Base-by-base conservation (phyloP, 2,888 invertebrate species). In the Rosalia funebris region DNA sequence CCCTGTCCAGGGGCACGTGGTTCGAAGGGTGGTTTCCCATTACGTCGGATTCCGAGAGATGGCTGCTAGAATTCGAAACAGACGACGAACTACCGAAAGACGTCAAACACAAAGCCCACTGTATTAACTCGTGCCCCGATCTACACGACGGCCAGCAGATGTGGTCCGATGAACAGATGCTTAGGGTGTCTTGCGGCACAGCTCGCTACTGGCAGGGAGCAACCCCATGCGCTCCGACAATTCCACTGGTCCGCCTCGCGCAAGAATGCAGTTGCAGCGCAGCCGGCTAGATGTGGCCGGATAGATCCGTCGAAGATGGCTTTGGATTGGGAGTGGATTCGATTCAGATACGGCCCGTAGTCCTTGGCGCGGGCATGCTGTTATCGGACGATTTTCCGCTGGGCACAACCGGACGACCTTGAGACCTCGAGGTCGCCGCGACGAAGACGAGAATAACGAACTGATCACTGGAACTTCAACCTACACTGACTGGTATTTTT, bases 1-100 rank as follows among this genome's bases (percentile, higher is more conserved):
- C 88, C 80, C 89, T 86, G 79, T 92, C 92, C 80, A 92, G 85
- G 73, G 92, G 92, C 82, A 91, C 91, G 82, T 92, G 92, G 77
- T 91, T 90, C 71, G 92, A 92, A 77, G 91, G 90, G 82, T 91
- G 91, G 82, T 92, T 92, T 77, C 92, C 92, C 92, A 92, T 92
- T 72, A 60, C 68, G 54, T 12, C 65, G 55, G 61, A 67, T 60
- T 15, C 32, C 39, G 15, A 14, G 44, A 55, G 34, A n/a, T 2
- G 34, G 11, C 9, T 9, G 9, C 25, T 3, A 52, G 48, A 60
- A 41, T 42, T 36, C 50, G 46, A 60, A 57, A 57, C 50, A 37
- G 50, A 56, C 47, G 45, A 55, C 50, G 7, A 34, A 34, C 2
- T 10, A 34, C 11, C 11, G 34, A 25, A 57, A 50, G 62, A 63